Conservation (phyloP, 1,140 invertebrate genomes). For the Trichonephila clavata region DNA sequence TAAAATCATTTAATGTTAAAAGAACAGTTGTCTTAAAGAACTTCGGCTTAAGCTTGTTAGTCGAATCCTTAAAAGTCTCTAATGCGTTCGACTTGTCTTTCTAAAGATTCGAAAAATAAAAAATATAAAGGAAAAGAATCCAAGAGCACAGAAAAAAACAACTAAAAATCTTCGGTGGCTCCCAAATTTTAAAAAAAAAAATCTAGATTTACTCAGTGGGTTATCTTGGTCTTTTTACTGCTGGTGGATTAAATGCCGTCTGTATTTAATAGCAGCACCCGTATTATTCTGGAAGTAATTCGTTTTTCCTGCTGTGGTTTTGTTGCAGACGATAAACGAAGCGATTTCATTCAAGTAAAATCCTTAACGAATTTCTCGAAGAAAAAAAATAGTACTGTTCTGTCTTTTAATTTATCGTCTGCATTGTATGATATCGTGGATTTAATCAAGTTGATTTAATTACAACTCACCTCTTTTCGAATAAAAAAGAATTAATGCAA, state of each 20-base stretch:
- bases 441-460: not conserved
- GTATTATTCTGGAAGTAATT: slow-evolving; percentile 16
- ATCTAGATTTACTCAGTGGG: slow-evolving; percentile 31
- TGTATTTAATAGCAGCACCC: slow-evolving; percentile 3
- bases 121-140: not conserved
- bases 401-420: not conserved
- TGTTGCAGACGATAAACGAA: not conserved
- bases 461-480: too few relatives aligned
- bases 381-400: not conserved
- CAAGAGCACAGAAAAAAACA: not conserved
- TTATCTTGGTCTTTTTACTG: not conserved
- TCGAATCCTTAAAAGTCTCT: slow-evolving; percentile 58
- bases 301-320: slow-evolving; percentile 17
- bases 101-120: slow-evolving; percentile 42
- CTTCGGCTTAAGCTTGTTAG: slow-evolving; percentile 72
- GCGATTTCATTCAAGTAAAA: not conserved
- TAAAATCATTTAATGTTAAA: slow-evolving; percentile 63
- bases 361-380: not conserved
- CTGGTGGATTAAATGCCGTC: slow-evolving; percentile 18
- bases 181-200: not conserved
- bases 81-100: slow-evolving; percentile 51
- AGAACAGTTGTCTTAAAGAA: slow-evolving; percentile 51
- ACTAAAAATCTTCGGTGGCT: not conserved
- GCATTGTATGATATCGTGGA: not conserved
- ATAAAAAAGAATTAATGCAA: too few relatives aligned